Conservation (phyloP, 1,140 invertebrate genomes). For the Heliconius nattereri region DNA sequence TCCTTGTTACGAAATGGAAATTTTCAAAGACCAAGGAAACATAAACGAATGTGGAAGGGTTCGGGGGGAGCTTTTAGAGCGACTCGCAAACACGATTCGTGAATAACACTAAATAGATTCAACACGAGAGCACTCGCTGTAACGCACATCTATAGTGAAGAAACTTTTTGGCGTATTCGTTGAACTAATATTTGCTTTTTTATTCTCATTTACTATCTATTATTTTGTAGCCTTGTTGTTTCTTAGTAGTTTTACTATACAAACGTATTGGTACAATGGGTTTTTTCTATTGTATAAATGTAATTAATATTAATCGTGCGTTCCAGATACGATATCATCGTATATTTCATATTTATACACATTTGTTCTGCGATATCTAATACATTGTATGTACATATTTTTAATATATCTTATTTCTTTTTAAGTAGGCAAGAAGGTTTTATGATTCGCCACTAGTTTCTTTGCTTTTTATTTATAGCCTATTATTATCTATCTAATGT, state of each 20-base stretch:
- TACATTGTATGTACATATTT: too few species aligned
- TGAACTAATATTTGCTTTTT: background rate
- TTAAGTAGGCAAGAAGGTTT: too few species aligned
- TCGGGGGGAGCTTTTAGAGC: conserved; percentile 33
- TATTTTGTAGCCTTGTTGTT: background rate
- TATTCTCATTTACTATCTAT: background rate
- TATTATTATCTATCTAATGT: too few species aligned
- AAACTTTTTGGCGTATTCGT: conserved; percentile 24
- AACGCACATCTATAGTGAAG: conserved; percentile 18
- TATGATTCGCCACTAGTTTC: too few species aligned
- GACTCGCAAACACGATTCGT: conserved; percentile 27
- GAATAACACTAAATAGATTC: conserved; percentile 35
- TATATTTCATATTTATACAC: too few species aligned
- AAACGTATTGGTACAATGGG: too few species aligned
- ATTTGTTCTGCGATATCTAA: too few species aligned
- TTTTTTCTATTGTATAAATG: too few species aligned
- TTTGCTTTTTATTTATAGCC: too few species aligned
- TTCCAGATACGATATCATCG: too few species aligned
- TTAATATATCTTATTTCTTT: too few species aligned
- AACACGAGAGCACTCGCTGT: conserved; percentile 36
- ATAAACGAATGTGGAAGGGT: conserved; percentile 30
- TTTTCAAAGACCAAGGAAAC: conserved; percentile 21
- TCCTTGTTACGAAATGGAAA: conserved; percentile 26
- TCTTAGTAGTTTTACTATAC: background rate
- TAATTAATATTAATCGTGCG: too few species aligned